phyloP scores from a whole-genome alignment of 2,797 vertebrate species.

The Sebastes umbrosus region DNA sequence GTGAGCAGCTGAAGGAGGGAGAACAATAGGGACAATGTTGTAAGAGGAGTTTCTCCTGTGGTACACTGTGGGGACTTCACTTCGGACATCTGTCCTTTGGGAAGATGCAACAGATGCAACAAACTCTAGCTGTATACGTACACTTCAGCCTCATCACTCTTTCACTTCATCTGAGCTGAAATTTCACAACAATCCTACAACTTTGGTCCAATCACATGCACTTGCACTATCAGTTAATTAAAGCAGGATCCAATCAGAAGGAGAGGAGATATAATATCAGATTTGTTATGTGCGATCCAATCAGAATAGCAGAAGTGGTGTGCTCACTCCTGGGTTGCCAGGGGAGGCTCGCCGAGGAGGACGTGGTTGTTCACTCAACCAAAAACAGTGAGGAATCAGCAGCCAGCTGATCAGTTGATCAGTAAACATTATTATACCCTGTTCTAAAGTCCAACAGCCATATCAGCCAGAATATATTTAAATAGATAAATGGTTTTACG shows the following conservation, averaged over 20 bases:
- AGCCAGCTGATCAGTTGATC: slow-evolving; percentile 64
- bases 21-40: slow-evolving; percentile 43
- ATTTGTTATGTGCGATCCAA: slow-evolving; percentile 71
- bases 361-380: slow-evolving; percentile 68
- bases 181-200: slow-evolving; percentile 57
- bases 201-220: slow-evolving; percentile 64
- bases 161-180: slow-evolving; percentile 5
- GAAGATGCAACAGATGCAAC: slow-evolving; percentile 31
- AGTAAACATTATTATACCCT: slow-evolving; percentile 75
- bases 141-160: neutral
- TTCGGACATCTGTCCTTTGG: slow-evolving; percentile 22
- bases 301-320: slow-evolving; percentile 44
- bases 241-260: slow-evolving; percentile 74
- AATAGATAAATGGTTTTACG: slow-evolving; percentile 79
- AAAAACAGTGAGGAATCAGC: slow-evolving; percentile 67
- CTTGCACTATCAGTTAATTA: slow-evolving; percentile 76
- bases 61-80: neutral
- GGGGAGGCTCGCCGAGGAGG: slow-evolving; percentile 54
- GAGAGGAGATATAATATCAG: slow-evolving; percentile 66
- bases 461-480: slow-evolving; percentile 78
- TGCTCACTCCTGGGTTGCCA: slow-evolving; percentile 61
- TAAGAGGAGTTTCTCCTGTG: slow-evolving; percentile 16
- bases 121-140: neutral
- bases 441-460: slow-evolving; percentile 74
- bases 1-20: slow-evolving; percentile 30